These are phyloP conservation scores for Rambutsinella grinnellia DNA, from an alignment of 2,888 invertebrate genomes.

Conservation along the genomic window DNA sequence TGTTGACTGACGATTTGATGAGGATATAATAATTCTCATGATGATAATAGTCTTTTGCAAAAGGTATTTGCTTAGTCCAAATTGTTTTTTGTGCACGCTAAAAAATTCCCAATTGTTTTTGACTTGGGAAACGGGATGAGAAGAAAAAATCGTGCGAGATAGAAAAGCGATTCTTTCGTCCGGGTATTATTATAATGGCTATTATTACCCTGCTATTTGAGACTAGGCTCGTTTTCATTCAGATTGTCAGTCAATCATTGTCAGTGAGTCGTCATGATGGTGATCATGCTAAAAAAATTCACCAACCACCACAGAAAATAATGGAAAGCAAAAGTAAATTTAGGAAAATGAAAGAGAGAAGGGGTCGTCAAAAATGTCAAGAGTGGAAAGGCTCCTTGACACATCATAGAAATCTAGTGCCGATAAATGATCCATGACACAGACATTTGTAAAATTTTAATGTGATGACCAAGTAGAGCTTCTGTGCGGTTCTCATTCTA, in stretches of 20 bases:
- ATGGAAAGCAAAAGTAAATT: too few relatives aligned
- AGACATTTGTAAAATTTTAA: neutral
- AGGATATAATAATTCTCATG: constrained; percentile 34
- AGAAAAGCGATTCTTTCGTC: neutral
- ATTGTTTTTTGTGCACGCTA: constrained; percentile 9
- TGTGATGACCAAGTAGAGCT: neutral
- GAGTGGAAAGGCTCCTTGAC: constrained; percentile 52
- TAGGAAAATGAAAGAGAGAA: constrained; percentile 16
- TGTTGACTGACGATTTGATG: constrained; percentile 27
- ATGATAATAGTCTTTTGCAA: neutral
- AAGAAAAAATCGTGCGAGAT: too few relatives aligned
- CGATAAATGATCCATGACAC: neutral
- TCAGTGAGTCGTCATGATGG: constrained; percentile 29
- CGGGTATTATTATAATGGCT: constrained; percentile 5
- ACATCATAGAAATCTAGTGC: constrained; percentile 25
- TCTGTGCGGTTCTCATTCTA: neutral
- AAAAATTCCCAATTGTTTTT: neutral
- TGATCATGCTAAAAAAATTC: neutral
- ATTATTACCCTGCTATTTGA: constrained; percentile 13
- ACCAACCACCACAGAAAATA: constrained; percentile 10
- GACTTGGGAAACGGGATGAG: too few relatives aligned
- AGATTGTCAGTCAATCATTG: constrained; percentile 53
- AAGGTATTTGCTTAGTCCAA: neutral
- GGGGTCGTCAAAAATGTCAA: constrained; percentile 53
- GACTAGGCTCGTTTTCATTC: constrained; percentile 7